Evolutionary conservation across 2,888 invertebrate species (phyloP).

Genomic region (Acheta domesticus): DNA sequence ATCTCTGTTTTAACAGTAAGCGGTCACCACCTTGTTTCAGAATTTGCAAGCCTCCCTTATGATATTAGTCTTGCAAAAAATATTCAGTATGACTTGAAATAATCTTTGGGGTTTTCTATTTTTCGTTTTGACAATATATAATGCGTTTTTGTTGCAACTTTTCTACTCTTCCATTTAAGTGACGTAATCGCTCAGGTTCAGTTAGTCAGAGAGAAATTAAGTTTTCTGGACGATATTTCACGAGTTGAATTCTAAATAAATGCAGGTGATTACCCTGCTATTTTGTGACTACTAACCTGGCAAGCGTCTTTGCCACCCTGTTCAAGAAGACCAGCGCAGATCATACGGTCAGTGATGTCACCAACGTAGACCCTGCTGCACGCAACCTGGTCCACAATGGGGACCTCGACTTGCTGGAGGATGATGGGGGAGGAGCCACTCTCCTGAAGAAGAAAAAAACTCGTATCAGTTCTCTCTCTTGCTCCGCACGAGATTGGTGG

Average conservation of each 20-base stretch:
- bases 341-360: conserved; percentile 38
- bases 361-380: conserved; percentile 32
- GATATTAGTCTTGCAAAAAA: too few relatives aligned
- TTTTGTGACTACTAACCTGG: conserved; percentile 35
- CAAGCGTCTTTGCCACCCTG: conserved; percentile 41
- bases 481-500: too few relatives aligned
- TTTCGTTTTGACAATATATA: too few relatives aligned
- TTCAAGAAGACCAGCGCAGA: conserved; percentile 39
- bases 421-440: background rate
- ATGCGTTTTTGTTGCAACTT: too few relatives aligned
- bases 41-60: too few relatives aligned
- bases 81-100: too few relatives aligned
- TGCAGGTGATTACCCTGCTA: background rate
- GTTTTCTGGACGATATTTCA: background rate
- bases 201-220: too few relatives aligned
- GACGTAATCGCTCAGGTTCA: too few relatives aligned
- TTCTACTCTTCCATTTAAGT: too few relatives aligned
- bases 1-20: too few relatives aligned
- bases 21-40: too few relatives aligned
- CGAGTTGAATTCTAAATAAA: background rate
- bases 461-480: background rate
- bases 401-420: conserved; percentile 25
- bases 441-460: background rate
- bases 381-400: conserved; percentile 18
- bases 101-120: too few relatives aligned